Percentiles rank a stretch among this genome's conserved stretches.
Evolutionary conservation across 2,888 invertebrate genomes (phyloP).

Genomic region (Oscheius onirici): DNA sequence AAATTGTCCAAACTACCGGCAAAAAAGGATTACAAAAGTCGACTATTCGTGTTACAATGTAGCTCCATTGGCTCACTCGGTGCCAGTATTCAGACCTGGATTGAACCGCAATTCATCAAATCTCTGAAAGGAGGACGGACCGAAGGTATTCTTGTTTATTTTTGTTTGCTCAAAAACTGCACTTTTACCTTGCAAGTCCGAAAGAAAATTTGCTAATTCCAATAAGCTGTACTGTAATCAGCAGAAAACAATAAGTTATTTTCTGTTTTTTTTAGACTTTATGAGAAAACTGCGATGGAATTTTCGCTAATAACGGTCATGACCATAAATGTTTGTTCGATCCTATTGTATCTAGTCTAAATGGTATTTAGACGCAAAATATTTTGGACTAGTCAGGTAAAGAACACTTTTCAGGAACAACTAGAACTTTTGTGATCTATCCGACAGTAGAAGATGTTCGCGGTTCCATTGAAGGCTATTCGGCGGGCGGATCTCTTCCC

Average conservation of each 20-base stretch:
- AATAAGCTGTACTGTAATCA: no score
- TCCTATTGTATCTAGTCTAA: no score
- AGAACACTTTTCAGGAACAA: constrained; percentile 1
- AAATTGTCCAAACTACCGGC: neutral
- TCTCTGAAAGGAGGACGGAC: constrained; percentile 72
- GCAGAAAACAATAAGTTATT: no score
- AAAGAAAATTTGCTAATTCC: no score
- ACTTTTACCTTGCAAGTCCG: no score
- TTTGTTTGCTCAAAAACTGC: no score
- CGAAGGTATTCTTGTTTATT: neutral
- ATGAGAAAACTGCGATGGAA: no score
- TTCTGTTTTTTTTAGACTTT: no score
- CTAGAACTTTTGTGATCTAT: constrained; percentile 75
- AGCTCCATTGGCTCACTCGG: constrained; percentile 77
- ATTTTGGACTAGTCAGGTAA: no score
- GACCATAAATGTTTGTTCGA: no score
- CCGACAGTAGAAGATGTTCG: constrained; percentile 86
- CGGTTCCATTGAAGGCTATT: constrained; percentile 83
- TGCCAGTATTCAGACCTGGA: constrained; percentile 78
- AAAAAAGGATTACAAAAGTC: neutral
- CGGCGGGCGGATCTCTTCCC: constrained; percentile 88
- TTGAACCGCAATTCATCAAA: constrained; percentile 81
- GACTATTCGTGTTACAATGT: constrained; percentile 52
- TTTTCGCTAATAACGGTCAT: no score
- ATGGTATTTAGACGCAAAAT: no score